A percentile compares a stretch with the other conserved stretches of the same genome.
These are phyloP conservation scores for Cerceris rybyensis DNA, from an alignment of 2,888 invertebrate species.

Conservation along the genomic window DNA sequence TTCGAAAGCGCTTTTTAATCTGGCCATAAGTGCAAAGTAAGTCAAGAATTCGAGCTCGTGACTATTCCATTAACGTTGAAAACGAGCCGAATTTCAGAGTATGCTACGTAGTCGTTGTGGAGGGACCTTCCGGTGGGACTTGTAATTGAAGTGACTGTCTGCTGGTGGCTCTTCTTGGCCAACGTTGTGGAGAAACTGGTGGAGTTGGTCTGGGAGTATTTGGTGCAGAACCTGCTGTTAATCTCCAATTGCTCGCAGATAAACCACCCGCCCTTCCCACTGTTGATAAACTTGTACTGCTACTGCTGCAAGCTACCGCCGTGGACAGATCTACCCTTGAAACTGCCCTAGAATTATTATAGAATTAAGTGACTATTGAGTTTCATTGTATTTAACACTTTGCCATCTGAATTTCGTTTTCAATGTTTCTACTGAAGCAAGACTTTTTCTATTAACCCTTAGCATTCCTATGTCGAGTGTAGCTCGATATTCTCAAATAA, in stretches of 20 bases:
- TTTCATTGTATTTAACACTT: neutral
- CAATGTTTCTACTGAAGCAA: too few species aligned
- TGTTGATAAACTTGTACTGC: conserved; percentile 83
- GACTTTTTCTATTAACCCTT: too few species aligned
- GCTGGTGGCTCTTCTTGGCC: conserved; percentile 80
- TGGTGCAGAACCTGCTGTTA: conserved; percentile 88
- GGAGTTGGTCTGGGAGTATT: conserved; percentile 89
- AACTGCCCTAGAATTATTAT: conserved; percentile 80
- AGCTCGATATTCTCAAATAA: too few species aligned
- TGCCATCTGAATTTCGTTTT: too few species aligned
- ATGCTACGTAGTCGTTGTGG: conserved; percentile 73
- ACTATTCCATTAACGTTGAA: conserved; percentile 51
- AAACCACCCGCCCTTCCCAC: conserved; percentile 72
- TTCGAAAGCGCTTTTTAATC: neutral
- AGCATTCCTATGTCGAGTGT: too few species aligned
- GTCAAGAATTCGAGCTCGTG: neutral
- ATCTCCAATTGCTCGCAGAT: conserved; percentile 83
- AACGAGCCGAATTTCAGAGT: conserved; percentile 43
- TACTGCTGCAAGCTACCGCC: conserved; percentile 84
- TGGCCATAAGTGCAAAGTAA: neutral
- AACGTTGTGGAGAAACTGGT: conserved; percentile 89
- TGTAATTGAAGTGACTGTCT: conserved; percentile 72
- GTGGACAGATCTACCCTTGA: conserved; percentile 88
- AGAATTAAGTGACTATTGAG: neutral
- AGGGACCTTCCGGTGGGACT: conserved; percentile 70